A percentile compares a stretch with the other conserved stretches of the same genome.
Conservation (phyloP, 1,140 invertebrate species). For the Tigriopus japonicus region DNA sequence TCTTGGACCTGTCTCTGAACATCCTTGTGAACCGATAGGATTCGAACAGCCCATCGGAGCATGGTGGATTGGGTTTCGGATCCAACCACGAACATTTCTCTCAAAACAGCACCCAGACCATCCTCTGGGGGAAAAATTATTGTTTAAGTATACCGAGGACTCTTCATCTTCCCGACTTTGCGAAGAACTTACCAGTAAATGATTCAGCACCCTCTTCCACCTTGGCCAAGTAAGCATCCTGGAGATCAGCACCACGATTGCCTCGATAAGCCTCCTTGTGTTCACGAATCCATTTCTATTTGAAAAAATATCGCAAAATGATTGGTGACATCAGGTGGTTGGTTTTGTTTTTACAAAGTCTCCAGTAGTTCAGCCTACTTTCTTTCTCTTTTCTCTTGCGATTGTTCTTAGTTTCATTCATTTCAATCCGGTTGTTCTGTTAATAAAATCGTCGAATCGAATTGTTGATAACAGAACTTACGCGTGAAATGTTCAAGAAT, state of each 20-base stretch:
- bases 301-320: not conserved
- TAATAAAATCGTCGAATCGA: not conserved
- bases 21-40: conserved; percentile 1
- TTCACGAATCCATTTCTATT: conserved; percentile 7
- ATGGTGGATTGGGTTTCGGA: conserved; percentile 5
- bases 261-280: conserved; percentile 6
- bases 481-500: not conserved
- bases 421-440: too few relatives aligned
- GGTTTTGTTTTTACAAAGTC: too few relatives aligned
- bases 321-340: too few relatives aligned
- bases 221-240: conserved; percentile 6
- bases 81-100: conserved; percentile 11
- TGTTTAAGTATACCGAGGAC: not conserved
- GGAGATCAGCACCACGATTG: not conserved
- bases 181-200: not conserved
- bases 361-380: too few relatives aligned
- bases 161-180: not conserved
- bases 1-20: conserved; percentile 4
- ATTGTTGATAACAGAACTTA: not conserved
- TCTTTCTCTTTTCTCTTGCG: too few relatives aligned
- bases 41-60: conserved; percentile 2
- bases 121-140: not conserved
- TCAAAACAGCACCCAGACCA: conserved; percentile 1
- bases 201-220: not conserved
- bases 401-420: too few relatives aligned